Percentiles rank a stretch among this genome's conserved stretches.
Conservation (phyloP, 2,797 vertebrate genomes). For the Lutjanus argentimaculatus region DNA sequence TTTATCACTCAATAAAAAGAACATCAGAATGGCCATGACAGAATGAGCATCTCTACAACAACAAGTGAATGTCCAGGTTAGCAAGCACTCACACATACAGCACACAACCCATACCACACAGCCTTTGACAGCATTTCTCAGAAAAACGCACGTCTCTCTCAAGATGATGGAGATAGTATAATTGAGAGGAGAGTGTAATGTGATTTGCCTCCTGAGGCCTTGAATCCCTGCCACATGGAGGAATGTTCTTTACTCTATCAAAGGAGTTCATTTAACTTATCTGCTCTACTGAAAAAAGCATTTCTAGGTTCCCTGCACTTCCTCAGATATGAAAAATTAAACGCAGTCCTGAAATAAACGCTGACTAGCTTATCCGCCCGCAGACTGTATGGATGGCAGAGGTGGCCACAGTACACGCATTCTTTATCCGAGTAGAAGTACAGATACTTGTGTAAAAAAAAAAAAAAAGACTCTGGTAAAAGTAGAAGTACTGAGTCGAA, state of each 20-base stretch:
- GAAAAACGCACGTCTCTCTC: not conserved
- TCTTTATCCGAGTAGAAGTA: too few relatives aligned
- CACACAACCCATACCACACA: not conserved
- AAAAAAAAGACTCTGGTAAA: too few relatives aligned
- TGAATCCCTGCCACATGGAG: conserved; percentile 6
- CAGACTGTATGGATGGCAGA: not conserved
- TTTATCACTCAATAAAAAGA: not conserved
- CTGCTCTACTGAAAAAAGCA: conserved; percentile 1
- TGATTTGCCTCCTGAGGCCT: conserved; percentile 6
- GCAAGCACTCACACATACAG: not conserved
- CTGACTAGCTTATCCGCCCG: not conserved
- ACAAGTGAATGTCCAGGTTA: not conserved
- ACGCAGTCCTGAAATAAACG: not conserved
- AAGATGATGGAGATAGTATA: conserved; percentile 10
- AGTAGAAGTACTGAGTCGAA: too few relatives aligned
- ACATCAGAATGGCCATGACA: not conserved
- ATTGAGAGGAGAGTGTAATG: conserved; percentile 25
- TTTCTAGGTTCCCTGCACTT: conserved; percentile 12
- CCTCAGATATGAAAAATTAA: conserved; percentile 23
- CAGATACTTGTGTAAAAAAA: too few relatives aligned
- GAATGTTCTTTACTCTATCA: conserved; percentile 35
- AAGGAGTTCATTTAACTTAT: conserved; percentile 33
- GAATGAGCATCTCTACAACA: not conserved
- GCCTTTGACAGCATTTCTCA: conserved; percentile 11
- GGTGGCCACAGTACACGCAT: too few relatives aligned